These are phyloP conservation scores for Silurus lanzhouensis DNA, from an alignment of 2,797 vertebrate genomes.

Conservation along the genomic window DNA sequence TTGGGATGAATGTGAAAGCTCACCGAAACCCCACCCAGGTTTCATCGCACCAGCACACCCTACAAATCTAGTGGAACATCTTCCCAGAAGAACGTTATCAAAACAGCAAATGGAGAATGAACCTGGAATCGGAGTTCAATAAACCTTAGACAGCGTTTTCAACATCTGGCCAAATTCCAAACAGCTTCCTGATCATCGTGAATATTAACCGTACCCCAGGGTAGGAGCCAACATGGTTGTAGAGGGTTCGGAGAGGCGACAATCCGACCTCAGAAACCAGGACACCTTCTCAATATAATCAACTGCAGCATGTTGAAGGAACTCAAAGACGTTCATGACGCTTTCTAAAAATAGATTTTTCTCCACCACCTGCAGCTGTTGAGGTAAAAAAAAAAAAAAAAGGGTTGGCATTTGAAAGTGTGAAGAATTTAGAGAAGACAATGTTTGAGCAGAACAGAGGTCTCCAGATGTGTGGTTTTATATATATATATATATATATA, in stretches of 20 bases:
- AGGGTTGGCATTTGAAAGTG: neutral
- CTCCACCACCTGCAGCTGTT: neutral
- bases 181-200: neutral
- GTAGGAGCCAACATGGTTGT: neutral
- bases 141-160: neutral
- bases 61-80: no score
- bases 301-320: neutral
- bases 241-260: neutral
- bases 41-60: no score
- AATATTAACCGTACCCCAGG: neutral
- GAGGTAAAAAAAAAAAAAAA: neutral
- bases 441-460: neutral
- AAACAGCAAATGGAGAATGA: no score
- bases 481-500: no score
- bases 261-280: neutral
- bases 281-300: neutral
- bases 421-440: neutral
- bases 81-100: no score
- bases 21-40: no score
- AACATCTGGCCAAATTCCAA: neutral
- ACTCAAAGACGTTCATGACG: neutral
- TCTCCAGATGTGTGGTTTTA: constrained; percentile 5
- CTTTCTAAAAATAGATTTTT: neutral
- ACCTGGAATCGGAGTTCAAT: no score
- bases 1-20: no score